A percentile compares a stretch with the other conserved stretches of the same genome.
These are phyloP conservation scores for Charadrius vociferus DNA, from an alignment of 2,113 vertebrate genomes.

Conservation along the genomic window DNA sequence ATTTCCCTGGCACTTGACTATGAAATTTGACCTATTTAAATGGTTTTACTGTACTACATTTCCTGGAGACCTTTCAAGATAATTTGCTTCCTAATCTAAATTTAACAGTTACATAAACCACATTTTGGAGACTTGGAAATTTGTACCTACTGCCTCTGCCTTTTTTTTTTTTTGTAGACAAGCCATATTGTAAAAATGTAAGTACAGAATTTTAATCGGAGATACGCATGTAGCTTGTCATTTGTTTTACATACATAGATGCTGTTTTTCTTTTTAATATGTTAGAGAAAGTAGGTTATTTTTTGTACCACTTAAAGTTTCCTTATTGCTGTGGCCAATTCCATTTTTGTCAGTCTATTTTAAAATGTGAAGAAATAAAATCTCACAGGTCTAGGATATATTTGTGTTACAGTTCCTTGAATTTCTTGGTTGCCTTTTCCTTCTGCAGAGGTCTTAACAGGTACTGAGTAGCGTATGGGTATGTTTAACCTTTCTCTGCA, in stretches of 20 bases:
- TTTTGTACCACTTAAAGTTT: constrained; percentile 36
- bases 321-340: background rate
- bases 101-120: constrained; percentile 71
- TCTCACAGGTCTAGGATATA: background rate
- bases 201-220: background rate
- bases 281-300: background rate
- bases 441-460: background rate
- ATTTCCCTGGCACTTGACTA: constrained; percentile 63
- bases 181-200: background rate
- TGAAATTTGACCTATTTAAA: constrained; percentile 71
- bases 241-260: background rate
- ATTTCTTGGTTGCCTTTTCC: background rate
- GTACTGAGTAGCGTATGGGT: background rate
- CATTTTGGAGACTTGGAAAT: constrained; percentile 57
- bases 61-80: constrained; percentile 70
- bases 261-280: background rate
- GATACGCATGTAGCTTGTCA: background rate
- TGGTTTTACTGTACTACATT: constrained; percentile 66
- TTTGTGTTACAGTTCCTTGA: background rate
- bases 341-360: constrained; percentile 13
- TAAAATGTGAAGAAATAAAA: constrained; percentile 1
- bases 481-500: background rate
- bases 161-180: background rate
- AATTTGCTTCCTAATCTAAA: constrained; percentile 71
- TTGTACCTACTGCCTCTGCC: constrained; percentile 34